Evolutionary conservation across 2,888 invertebrate genomes (phyloP), one percentile per base, ranked within the genome.

Genomic region (Cryptophagus acutangulus): DNA sequence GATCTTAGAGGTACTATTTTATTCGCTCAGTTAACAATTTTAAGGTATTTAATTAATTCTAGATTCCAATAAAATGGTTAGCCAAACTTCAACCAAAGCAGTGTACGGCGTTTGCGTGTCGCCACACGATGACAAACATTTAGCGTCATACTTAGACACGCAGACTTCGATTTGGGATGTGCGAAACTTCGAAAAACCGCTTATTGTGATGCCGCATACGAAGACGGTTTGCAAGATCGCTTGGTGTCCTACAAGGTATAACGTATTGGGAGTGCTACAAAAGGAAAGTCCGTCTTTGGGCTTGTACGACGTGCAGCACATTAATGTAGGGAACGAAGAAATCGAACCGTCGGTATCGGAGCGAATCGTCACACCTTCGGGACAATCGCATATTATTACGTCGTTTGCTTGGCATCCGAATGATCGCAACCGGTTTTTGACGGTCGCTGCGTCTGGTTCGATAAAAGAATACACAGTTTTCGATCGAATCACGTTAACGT

Each of bases 191-290:
- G 87, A 90, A 53, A 84, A 88, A 59, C 91, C 94, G 1, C 76
- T 87, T 48, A 72, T 87, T 17, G 79, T 83, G 8, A 71, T 90
- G 43, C 78, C 79, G 34, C 84, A 82, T 57, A 67, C 71, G 18
- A 83, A 83, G 60, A 78, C 81, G 40, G 75, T 91, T 38, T 74
- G 79, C 9, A 85, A 84, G 70, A 76, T 93, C 36, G 76, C 79
- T 44, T 94, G 94, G 94, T 90, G 92, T 62, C 91, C 92, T 2
- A 91, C 91, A 15, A 80, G 87, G 78, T 82, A 59, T 3, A 90
- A 89, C 66, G 71, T 92, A 37, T 71, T 95, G 33, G 82, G 89
- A 14, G 84, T 87, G 0, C 71, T 94, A 43, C 85, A 87, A 62
- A 81, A 85, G 44, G 94, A 94, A 56, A 82, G 81, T 29, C 73